Conservation (phyloP, 2,797 vertebrate genomes). For the Caiman crocodilus region DNA sequence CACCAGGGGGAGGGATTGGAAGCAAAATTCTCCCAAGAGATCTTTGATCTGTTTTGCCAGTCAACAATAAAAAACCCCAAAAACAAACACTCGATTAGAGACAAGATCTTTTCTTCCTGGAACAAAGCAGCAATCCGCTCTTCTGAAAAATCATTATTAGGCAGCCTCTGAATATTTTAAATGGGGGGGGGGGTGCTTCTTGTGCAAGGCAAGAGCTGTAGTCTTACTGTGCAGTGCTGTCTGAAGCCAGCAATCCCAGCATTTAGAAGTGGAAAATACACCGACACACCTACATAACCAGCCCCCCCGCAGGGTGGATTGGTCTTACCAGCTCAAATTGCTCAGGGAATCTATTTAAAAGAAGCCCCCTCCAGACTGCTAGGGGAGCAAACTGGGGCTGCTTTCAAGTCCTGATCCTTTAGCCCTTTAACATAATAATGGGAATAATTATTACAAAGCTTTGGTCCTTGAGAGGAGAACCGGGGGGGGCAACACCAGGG, state of each 20-base stretch:
- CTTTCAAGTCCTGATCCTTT: background rate
- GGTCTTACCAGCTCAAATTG: too few species aligned
- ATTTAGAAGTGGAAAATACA: background rate
- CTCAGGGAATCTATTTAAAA: too few species aligned
- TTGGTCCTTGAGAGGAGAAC: background rate
- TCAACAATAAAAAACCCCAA: background rate
- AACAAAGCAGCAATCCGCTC: slow-evolving; percentile 39
- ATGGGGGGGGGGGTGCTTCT: slow-evolving; percentile 13
- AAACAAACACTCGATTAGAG: background rate
- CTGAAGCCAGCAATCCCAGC: background rate
- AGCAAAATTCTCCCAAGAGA: slow-evolving; percentile 45
- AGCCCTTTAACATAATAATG: background rate
- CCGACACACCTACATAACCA: background rate
- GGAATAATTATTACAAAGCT: background rate
- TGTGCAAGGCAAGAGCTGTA: background rate
- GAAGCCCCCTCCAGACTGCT: background rate
- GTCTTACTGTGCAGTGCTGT: background rate
- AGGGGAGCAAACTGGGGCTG: too few species aligned
- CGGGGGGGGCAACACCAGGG: too few species aligned
- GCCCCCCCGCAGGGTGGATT: background rate
- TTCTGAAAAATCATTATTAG: slow-evolving; percentile 29
- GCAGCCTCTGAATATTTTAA: slow-evolving; percentile 42
- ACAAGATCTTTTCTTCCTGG: slow-evolving; percentile 35
- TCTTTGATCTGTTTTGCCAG: slow-evolving; percentile 49
- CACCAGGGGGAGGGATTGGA: slow-evolving; percentile 37